Percentiles rank a stretch among this genome's conserved stretches.
Evolutionary conservation across 1,140 invertebrate species (phyloP).

Genomic region (Campoletis sonorensis): DNA sequence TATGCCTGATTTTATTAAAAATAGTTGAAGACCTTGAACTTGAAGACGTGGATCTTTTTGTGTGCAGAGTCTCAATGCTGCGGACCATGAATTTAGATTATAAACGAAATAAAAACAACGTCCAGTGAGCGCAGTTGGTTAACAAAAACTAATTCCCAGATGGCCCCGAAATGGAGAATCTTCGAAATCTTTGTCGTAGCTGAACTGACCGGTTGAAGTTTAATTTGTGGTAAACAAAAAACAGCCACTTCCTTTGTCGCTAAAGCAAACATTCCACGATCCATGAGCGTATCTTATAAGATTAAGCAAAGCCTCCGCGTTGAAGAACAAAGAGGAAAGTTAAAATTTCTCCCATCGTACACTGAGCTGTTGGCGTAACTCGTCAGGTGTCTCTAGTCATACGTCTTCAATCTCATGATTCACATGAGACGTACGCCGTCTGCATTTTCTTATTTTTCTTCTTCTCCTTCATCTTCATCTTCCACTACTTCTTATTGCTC

Average conservation of each 20-base stretch:
- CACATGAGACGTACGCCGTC: constrained; percentile 9
- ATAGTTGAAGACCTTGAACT: no score
- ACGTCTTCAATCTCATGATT: constrained; percentile 28
- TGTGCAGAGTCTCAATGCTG: no score
- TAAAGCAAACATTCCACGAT: not conserved
- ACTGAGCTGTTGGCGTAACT: not conserved
- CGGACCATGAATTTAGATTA: no score
- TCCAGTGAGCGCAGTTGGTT: no score
- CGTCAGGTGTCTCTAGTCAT: constrained; percentile 4
- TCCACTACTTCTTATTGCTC: not conserved
- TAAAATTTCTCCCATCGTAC: not conserved
- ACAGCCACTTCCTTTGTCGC: not conserved
- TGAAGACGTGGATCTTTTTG: no score
- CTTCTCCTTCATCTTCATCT: constrained; percentile 12
- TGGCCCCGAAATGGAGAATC: not conserved
- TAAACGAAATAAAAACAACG: no score
- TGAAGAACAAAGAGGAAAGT: not conserved
- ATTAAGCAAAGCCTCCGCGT: not conserved
- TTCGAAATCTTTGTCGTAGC: no score
- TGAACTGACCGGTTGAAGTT: not conserved
- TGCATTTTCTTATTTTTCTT: not conserved
- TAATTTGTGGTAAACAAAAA: not conserved
- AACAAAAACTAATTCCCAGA: no score
- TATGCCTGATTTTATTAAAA: no score
- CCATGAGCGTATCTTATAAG: not conserved